Percentiles rank a stretch among this genome's conserved stretches.
These are phyloP conservation scores for Sardinella longiceps DNA, from an alignment of 2,797 vertebrate species.

Conservation along the genomic window DNA sequence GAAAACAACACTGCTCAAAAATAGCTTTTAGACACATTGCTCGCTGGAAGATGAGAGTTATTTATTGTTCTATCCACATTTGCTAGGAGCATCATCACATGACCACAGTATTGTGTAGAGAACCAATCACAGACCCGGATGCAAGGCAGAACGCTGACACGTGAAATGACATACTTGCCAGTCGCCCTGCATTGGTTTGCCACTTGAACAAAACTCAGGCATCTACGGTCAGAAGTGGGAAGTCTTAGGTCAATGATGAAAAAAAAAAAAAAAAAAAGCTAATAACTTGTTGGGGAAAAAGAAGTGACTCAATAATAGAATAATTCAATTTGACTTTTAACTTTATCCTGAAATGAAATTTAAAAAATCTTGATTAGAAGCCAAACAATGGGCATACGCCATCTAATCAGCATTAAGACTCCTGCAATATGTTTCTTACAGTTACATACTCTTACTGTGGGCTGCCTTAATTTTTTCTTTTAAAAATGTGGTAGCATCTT, in stretches of 20 bases:
- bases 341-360: slow-evolving; percentile 14
- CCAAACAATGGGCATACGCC: neutral
- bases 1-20: neutral
- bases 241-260: slow-evolving; percentile 66
- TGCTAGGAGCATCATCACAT: slow-evolving; percentile 23
- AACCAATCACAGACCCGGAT: slow-evolving; percentile 66
- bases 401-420: neutral
- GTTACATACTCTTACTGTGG: neutral
- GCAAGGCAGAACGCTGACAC: slow-evolving; percentile 67
- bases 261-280: slow-evolving; percentile 55
- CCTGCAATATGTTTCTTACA: neutral
- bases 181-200: slow-evolving; percentile 72
- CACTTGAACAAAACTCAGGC: slow-evolving; percentile 74
- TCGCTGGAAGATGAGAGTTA: neutral
- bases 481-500: slow-evolving; percentile 12
- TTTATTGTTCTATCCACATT: slow-evolving; percentile 10
- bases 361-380: neutral
- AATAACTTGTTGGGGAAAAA: slow-evolving; percentile 53
- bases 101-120: slow-evolving; percentile 50
- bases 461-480: neutral
- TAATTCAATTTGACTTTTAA: slow-evolving; percentile 8
- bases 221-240: slow-evolving; percentile 73
- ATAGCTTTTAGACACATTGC: neutral
- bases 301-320: slow-evolving; percentile 54
- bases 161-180: slow-evolving; percentile 72